These are phyloP conservation scores for Lagorchestes hirsutus DNA, from an alignment of 2,797 vertebrate genomes.

Conservation along the genomic window DNA sequence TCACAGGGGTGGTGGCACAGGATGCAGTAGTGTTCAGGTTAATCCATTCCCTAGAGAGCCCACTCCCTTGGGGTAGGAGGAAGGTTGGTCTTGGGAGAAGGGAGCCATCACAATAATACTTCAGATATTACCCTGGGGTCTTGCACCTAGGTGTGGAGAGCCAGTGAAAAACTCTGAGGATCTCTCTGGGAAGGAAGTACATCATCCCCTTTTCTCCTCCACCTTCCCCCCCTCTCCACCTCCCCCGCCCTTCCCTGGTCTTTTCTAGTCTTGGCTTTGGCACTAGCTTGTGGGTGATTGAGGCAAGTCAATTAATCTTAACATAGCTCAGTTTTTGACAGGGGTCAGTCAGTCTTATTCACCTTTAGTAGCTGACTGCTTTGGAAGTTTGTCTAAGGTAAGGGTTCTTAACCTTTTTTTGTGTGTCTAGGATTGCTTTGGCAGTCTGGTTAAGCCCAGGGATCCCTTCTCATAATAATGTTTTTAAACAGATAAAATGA, in stretches of 20 bases:
- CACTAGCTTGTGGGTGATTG: neutral
- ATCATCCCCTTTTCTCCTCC: neutral
- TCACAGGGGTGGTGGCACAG: neutral
- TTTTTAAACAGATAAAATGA: neutral
- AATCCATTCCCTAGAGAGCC: neutral
- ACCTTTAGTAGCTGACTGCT: neutral
- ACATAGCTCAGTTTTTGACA: neutral
- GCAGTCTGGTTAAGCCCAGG: neutral
- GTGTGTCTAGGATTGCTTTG: neutral
- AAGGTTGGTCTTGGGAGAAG: neutral
- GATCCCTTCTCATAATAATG: neutral
- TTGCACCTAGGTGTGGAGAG: neutral
- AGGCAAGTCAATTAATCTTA: neutral
- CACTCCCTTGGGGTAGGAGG: neutral
- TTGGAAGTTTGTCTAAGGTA: neutral
- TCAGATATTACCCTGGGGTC: neutral
- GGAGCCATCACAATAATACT: neutral
- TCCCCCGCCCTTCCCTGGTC: accelerated
- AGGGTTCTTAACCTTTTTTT: neutral
- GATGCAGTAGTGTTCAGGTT: neutral
- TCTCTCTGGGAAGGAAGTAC: neutral
- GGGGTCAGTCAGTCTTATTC: neutral
- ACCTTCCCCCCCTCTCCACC: no score
- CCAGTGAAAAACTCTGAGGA: neutral
- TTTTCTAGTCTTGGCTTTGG: neutral